Evolutionary conservation across 2,797 vertebrate genomes (phyloP), one percentile per base, ranked within the genome.

Genomic region (Acanthurus leucopareius): DNA sequence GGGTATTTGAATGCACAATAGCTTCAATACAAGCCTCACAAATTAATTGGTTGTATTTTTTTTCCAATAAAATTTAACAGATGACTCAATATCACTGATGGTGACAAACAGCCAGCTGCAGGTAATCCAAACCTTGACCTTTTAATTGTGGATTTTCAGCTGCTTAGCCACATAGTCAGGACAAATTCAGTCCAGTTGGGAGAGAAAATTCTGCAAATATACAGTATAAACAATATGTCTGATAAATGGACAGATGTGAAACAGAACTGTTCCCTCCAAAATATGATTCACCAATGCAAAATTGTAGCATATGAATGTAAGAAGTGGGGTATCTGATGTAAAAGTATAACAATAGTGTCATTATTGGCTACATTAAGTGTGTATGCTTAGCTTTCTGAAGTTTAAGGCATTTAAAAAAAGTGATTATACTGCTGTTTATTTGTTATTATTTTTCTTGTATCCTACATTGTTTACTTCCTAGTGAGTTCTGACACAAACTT

Each of bases 371-470:
- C 5, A 2, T 35, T n/a, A 42, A 42, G 40, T 42, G 9, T n/a
- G 32, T 58, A 32, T 9, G 1, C 15, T 32, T 15, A 25, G 20
- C 52, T 54, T 54, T 28, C 15, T 22, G 15, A 66, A n/a, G 32
- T 49, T 68, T 54, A 54, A 59, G 48, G 40, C 40, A 74, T 69
- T 69, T 52, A 35, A 32, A n/a, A 61, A 60, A 32, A 57, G 49
- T 61, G 20, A 19, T 16, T 25, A 19, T 49, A 38, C 48, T 56
- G 15, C 66, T 38, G 10, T 62, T 69, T 68, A 47, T 70, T 56
- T 16, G 10, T 71, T 49, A 51, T 20, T 58, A 19, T n/a, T 63
- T 14, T 54, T 15, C 3, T 20, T 19, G 22, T 22, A 47, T 70
- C 47, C 32, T 20, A 22, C 15, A 52, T 53, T 10, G 1, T 59